Percentiles rank a stretch among this genome's conserved stretches.
Conservation (phyloP, 2,888 invertebrate genomes). For the Neelides folsomi region DNA sequence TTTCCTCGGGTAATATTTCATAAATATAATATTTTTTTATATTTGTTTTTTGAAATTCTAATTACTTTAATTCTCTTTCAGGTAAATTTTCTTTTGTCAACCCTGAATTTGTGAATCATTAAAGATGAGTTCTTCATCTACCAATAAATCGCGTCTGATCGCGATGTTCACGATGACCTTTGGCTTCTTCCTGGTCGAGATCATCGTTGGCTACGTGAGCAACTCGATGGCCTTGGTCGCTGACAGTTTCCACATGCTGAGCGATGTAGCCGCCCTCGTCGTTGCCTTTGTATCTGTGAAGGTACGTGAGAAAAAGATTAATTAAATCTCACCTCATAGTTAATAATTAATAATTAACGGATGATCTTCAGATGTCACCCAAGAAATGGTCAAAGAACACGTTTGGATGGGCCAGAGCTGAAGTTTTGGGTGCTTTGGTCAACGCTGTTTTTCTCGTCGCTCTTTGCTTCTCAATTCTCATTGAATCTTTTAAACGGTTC, state of each 20-base stretch:
- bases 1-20: too few species aligned
- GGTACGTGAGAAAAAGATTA: background rate
- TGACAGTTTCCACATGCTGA: constrained; percentile 96
- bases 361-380: constrained; percentile 66
- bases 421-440: constrained; percentile 90
- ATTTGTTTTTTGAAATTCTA: too few species aligned
- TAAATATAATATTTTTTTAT: too few species aligned
- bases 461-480: constrained; percentile 90
- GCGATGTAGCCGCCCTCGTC: constrained; percentile 87
- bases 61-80: too few species aligned
- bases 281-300: constrained; percentile 7
- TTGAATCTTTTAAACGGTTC: constrained; percentile 79
- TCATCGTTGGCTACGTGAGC: constrained; percentile 85
- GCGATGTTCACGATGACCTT: constrained; percentile 86
- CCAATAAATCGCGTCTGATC: constrained; percentile 73
- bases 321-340: background rate
- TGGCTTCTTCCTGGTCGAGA: constrained; percentile 85
- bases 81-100: too few species aligned
- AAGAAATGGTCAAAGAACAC: constrained; percentile 97
- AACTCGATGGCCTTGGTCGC: constrained; percentile 94
- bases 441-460: constrained; percentile 96
- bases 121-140: too few species aligned
- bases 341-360: constrained; percentile 6
- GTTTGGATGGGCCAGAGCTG: constrained; percentile 99
- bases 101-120: too few species aligned